A percentile compares a stretch with the other conserved stretches of the same genome.
Conservation (phyloP, 2,113 vertebrate species). For the Ailurus styani region DNA sequence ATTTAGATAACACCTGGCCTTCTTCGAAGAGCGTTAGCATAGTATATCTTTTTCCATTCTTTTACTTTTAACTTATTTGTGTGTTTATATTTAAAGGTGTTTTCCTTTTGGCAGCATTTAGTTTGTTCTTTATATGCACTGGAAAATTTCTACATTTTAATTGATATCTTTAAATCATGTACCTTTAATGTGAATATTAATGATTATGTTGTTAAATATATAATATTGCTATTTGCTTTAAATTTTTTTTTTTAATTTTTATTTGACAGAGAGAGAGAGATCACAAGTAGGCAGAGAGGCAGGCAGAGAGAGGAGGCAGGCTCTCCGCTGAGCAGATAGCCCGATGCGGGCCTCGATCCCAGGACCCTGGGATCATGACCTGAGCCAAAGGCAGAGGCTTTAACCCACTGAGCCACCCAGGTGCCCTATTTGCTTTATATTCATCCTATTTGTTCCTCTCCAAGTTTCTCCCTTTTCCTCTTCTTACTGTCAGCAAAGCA, state of each 20-base stretch:
- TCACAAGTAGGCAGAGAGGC: too few relatives aligned
- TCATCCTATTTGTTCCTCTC: background rate
- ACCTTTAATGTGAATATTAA: background rate
- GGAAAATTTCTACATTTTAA: background rate
- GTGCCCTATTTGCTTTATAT: background rate
- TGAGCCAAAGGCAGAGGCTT: too few relatives aligned
- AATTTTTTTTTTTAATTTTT: too few relatives aligned
- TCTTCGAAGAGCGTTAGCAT: background rate
- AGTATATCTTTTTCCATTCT: background rate
- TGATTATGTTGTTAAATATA: background rate
- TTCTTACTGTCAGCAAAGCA: background rate
- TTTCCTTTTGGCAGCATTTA: background rate
- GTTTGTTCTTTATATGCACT: background rate
- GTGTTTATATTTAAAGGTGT: background rate
- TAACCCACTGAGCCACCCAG: too few relatives aligned
- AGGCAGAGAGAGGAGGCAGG: too few relatives aligned
- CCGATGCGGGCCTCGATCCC: too few relatives aligned
- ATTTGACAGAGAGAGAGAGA: too few relatives aligned
- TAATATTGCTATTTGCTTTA: background rate
- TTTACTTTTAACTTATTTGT: background rate
- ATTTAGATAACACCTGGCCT: background rate
- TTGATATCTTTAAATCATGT: background rate
- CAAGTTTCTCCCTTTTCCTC: background rate
- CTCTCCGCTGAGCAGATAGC: too few relatives aligned
- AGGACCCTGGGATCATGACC: too few relatives aligned